Percentiles rank a stretch among this genome's conserved stretches.
phyloP scores from a whole-genome alignment of 1,140 invertebrate genomes.

The Brachionus calyciflorus region DNA sequence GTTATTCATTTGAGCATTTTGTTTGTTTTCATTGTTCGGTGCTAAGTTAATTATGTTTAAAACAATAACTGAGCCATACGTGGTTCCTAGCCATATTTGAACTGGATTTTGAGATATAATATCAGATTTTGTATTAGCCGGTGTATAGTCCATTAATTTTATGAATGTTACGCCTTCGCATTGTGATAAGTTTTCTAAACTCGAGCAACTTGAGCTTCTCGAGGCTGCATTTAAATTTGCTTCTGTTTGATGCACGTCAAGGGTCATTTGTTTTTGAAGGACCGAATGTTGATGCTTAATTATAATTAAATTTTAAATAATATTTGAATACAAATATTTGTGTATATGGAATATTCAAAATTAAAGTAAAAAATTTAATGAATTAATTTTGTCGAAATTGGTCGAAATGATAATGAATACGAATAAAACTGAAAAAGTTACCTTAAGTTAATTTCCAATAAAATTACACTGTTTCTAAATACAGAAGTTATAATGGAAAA shows the following conservation, averaged over 20 bases:
- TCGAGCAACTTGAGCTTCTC: conserved; percentile 42
- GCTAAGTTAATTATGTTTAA: not conserved
- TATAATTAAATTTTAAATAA: not conserved
- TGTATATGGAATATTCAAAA: too few species aligned
- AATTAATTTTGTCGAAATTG: too few species aligned
- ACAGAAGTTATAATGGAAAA: too few species aligned
- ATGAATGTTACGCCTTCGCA: conserved; percentile 15
- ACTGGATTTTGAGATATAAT: not conserved
- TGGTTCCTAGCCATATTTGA: conserved; percentile 27
- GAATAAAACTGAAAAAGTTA: too few species aligned
- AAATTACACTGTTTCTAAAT: too few species aligned
- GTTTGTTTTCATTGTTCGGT: not conserved
- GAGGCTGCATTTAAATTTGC: not conserved
- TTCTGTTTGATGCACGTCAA: conserved; percentile 15
- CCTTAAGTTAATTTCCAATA: too few species aligned
- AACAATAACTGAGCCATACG: conserved; percentile 29
- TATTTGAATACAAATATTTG: not conserved
- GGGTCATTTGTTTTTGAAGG: conserved; percentile 24
- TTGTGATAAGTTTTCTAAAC: conserved; percentile 35
- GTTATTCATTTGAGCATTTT: not conserved
- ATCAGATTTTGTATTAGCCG: not conserved
- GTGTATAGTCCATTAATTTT: not conserved
- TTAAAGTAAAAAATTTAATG: too few species aligned
- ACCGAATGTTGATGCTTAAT: not conserved
- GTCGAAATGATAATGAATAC: too few species aligned